Evolutionary conservation across 2,113 vertebrate genomes (phyloP).

Genomic region (Brienomyrus brachyistius): DNA sequence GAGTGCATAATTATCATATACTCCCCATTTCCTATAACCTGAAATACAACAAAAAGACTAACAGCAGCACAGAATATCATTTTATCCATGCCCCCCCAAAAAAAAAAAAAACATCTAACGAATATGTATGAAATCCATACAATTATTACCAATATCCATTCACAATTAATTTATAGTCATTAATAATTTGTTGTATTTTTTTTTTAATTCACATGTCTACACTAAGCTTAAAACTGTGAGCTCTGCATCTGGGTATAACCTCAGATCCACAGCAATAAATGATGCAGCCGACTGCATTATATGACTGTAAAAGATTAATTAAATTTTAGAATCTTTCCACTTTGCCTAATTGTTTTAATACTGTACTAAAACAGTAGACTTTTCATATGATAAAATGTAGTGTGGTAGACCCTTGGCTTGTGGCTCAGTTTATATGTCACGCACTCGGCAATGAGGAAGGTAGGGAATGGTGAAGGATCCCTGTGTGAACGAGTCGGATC

Average conservation of each 20-base stretch:
- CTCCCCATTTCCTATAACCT: neutral
- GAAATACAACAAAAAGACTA: neutral
- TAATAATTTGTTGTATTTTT: neutral
- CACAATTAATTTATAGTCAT: neutral
- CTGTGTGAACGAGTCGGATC: constrained; percentile 13
- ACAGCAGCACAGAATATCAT: neutral
- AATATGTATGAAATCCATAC: neutral
- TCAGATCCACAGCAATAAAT: neutral
- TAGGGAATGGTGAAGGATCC: constrained; percentile 31
- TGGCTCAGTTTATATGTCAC: constrained; percentile 63
- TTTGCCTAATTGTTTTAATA: constrained; percentile 7
- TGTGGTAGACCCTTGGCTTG: constrained; percentile 49
- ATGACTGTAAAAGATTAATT: neutral
- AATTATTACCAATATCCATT: neutral
- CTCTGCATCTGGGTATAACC: neutral
- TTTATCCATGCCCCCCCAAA: neutral
- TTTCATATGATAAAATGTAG: constrained; percentile 32
- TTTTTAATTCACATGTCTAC: neutral
- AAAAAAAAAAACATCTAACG: neutral
- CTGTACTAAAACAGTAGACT: constrained; percentile 7
- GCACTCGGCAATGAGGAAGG: constrained; percentile 39
- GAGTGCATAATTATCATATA: neutral
- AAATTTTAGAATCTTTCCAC: neutral
- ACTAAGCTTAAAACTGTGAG: neutral
- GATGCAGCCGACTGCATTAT: neutral